Percentiles rank a stretch among this genome's conserved stretches.
phyloP scores from a whole-genome alignment of 2,113 vertebrate species.

The Orycteropus afer region DNA sequence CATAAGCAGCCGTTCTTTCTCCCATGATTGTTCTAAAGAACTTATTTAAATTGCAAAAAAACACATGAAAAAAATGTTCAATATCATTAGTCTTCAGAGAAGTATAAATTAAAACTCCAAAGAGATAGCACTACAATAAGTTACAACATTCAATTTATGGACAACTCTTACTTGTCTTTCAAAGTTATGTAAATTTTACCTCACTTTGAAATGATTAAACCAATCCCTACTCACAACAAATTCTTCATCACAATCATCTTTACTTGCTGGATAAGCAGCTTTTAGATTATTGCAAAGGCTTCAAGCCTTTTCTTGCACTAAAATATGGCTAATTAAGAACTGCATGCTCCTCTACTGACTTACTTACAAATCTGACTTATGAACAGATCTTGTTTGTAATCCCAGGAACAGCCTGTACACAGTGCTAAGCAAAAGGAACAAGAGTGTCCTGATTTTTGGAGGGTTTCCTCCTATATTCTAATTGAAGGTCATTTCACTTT shows the following conservation, averaged over 20 bases:
- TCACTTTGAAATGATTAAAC: not conserved
- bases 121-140: not conserved
- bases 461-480: constrained; percentile 33
- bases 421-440: not conserved
- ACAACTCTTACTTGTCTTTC: too few relatives aligned
- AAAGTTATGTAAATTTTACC: not conserved
- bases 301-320: not conserved
- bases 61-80: constrained; percentile 42
- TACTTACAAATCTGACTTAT: not conserved
- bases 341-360: not conserved
- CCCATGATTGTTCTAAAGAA: too few relatives aligned
- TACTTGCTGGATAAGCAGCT: not conserved
- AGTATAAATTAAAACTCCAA: constrained; percentile 54
- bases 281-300: not conserved
- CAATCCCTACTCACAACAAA: not conserved
- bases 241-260: not conserved
- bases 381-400: not conserved
- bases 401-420: not conserved
- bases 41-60: too few relatives aligned
- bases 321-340: not conserved
- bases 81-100: constrained; percentile 45
- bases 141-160: too few relatives aligned
- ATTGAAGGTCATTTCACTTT: constrained; percentile 50
- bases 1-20: too few relatives aligned
- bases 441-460: not conserved